A percentile compares a stretch with the other conserved stretches of the same genome.
Conservation (phyloP, 2,888 invertebrate species). For the Caradrina clavipalpis region DNA sequence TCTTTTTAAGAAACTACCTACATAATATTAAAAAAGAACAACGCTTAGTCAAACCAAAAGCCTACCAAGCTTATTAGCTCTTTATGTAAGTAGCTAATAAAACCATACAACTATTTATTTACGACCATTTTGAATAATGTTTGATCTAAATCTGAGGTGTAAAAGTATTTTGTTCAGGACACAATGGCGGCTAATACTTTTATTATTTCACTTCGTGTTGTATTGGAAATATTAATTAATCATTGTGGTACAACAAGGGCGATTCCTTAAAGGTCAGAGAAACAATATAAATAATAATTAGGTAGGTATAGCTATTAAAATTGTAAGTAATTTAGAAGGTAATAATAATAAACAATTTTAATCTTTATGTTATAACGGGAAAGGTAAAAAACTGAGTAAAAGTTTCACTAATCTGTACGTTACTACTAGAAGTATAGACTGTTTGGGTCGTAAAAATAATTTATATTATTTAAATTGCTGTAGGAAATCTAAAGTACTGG, state of each 20-base stretch:
- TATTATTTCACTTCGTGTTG: constrained; percentile 45
- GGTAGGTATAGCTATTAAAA: constrained; percentile 28
- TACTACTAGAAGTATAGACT: constrained; percentile 7
- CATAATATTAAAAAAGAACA: background rate
- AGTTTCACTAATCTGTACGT: constrained; percentile 9
- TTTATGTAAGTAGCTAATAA: background rate
- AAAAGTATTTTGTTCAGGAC: constrained; percentile 34
- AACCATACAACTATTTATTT: constrained; percentile 24
- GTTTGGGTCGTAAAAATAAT: constrained; percentile 25
- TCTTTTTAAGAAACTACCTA: no score
- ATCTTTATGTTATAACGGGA: constrained; percentile 42
- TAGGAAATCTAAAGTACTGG: constrained; percentile 2
- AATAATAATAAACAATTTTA: constrained; percentile 44
- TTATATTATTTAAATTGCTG: constrained; percentile 2
- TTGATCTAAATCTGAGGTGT: constrained; percentile 52
- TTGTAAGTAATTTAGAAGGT: constrained; percentile 24
- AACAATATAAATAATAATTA: constrained; percentile 33
- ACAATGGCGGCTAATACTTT: constrained; percentile 28
- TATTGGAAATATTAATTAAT: constrained; percentile 55
- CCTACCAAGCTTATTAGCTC: background rate
- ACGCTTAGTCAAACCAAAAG: background rate
- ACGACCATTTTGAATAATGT: constrained; percentile 38
- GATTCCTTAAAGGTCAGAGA: constrained; percentile 50
- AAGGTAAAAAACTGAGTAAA: constrained; percentile 16
- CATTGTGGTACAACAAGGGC: constrained; percentile 39